Conservation (phyloP, 2,113 vertebrate species). For the Camelus dromedarius region DNA sequence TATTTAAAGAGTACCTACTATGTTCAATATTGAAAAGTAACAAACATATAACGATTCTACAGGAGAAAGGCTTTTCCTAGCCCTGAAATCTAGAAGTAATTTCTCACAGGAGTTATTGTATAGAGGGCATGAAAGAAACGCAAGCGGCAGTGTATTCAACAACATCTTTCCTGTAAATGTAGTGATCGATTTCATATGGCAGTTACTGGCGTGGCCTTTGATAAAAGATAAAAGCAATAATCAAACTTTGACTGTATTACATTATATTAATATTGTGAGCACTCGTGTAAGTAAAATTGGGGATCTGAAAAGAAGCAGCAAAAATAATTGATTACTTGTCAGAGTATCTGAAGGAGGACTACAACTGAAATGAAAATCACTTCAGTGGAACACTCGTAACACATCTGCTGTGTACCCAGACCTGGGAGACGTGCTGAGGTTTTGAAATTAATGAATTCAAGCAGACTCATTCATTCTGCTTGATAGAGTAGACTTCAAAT, state of each 20-base stretch:
- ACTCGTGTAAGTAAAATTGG: not conserved
- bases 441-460: conserved; percentile 31
- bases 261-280: not conserved
- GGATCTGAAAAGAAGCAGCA: not conserved
- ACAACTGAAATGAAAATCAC: not conserved
- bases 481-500: not conserved
- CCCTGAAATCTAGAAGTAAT: not conserved
- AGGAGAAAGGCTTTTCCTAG: not conserved
- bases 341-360: not conserved
- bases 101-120: not conserved
- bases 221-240: conserved; percentile 41
- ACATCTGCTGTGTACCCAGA: not conserved
- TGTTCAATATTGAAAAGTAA: not conserved
- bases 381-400: not conserved
- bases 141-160: not conserved
- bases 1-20: not conserved
- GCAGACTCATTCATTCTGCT: not conserved
- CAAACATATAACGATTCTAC: not conserved
- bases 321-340: conserved; percentile 8
- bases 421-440: not conserved
- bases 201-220: not conserved
- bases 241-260: not conserved
- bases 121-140: not conserved
- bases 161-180: not conserved
- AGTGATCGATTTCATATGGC: not conserved